Percentiles rank a stretch among this genome's conserved stretches.
Conservation (phyloP, 2,888 invertebrate species). For the Listrodromus nycthemerus region DNA sequence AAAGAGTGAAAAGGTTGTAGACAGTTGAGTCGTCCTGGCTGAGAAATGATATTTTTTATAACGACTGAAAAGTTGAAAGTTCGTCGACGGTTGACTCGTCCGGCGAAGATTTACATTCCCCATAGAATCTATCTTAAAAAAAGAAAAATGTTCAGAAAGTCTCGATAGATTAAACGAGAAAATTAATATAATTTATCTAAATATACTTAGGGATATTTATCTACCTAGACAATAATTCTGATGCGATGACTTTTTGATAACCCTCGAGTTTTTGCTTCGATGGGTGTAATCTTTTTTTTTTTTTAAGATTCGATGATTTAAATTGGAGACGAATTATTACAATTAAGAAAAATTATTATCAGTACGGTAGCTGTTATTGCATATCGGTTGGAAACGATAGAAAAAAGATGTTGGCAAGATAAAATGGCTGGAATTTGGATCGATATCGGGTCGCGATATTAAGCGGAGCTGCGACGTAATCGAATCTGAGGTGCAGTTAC, state of each 20-base stretch:
- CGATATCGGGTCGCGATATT: conserved; percentile 2
- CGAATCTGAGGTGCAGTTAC: neutral
- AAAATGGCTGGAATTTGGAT: neutral
- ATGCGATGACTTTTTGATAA: neutral
- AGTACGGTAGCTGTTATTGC: neutral
- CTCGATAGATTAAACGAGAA: too few relatives aligned
- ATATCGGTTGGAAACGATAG: neutral
- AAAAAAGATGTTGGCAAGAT: neutral
- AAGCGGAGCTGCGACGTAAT: neutral
- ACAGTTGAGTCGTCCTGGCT: conserved; percentile 18
- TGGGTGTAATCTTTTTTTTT: neutral
- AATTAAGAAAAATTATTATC: neutral
- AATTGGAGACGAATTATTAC: neutral
- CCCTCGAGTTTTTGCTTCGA: neutral
- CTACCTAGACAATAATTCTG: neutral
- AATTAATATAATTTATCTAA: neutral
- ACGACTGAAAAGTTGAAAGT: conserved; percentile 12
- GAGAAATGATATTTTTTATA: conserved; percentile 53
- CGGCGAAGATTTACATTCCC: neutral
- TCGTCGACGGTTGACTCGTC: conserved; percentile 2
- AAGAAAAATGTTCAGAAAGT: neutral
- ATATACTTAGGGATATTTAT: neutral
- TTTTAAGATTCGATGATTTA: neutral
- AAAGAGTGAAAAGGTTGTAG: conserved; percentile 22
- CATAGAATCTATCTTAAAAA: neutral